Evolutionary conservation across 2,888 invertebrate species (phyloP), one percentile per base, ranked within the genome.

Genomic region (Boloria euphrosyne): DNA sequence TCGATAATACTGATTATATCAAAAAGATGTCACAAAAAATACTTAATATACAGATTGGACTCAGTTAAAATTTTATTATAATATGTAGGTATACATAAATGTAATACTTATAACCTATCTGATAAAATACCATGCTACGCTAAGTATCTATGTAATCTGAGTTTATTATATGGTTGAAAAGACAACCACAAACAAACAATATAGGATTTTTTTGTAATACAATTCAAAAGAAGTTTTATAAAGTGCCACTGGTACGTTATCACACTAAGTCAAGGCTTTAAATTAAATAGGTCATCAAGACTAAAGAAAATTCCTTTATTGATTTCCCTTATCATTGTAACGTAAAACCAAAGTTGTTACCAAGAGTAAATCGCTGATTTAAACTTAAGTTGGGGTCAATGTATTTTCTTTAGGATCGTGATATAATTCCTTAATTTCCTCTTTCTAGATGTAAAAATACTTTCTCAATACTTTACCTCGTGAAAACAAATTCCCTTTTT

Each of bases 251-350:
- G 2, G n/a, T 17, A 27, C 3, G 44, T 61, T 22, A 31, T 16
- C 14, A 22, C 14, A 3, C 22, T 7, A 5, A 18, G 43, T 55
- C 54, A 54, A 54, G 54, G 18, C 54, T 43, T 55, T 43, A 22
- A 44, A 6, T 44, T n/a, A 18, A 50, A 13, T 49, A 38, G 44
- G 16, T 61, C 18, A 38, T 43, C 22, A 54, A 47, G 31, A 27
- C 31, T 27, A 58, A 16, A 43, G n/a, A 49, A 47, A 62, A 62
- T 16, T 31, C 22, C 16, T 22, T 49, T 16, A 49, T 55, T 55
- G 62, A 55, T 63, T 50, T 63, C 55, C 44, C 46, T 50, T 51
- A 63, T 50, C 49, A n/a, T 51, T 44, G 18, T 57, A 63, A 57
- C 17, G 50, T 57, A 22, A 57, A 50, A 22, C 49, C 38, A 13